A percentile compares a stretch with the other conserved stretches of the same genome.
Evolutionary conservation across 2,113 vertebrate species (phyloP).

Genomic region (Pterocles burchelli): DNA sequence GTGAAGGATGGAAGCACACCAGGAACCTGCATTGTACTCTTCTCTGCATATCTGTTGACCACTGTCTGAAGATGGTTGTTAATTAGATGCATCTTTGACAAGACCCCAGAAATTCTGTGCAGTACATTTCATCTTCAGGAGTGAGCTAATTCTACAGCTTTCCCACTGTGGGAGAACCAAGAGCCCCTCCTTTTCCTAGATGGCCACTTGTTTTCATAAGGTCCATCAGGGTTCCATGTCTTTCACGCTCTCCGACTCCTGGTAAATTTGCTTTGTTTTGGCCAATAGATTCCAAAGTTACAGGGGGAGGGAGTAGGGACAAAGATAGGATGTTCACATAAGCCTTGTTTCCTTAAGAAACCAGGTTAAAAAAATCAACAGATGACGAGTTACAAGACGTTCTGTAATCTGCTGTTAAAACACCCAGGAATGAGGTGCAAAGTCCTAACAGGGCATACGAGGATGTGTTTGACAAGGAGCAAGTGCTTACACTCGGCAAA

Average conservation of each 20-base stretch:
- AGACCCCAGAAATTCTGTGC: not conserved
- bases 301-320: not conserved
- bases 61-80: not conserved
- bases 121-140: not conserved
- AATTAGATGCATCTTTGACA: not conserved
- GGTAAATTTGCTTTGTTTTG: not conserved
- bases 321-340: not conserved
- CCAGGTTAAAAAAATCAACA: slow-evolving; percentile 22
- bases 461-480: slow-evolving; percentile 47
- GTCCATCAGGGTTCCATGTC: not conserved
- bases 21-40: not conserved
- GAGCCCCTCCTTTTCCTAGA: rapidly evolving
- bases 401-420: slow-evolving; percentile 40
- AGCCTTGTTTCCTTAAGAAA: slow-evolving; percentile 39
- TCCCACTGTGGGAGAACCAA: not conserved
- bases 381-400: slow-evolving; percentile 1
- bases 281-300: not conserved
- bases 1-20: rapidly evolving
- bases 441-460: slow-evolving; percentile 3
- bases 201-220: not conserved
- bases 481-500: not conserved
- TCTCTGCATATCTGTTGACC: not conserved
- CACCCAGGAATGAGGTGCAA: not conserved
- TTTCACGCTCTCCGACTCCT: not conserved
- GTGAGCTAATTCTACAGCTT: not conserved